Conservation (phyloP, 2,113 vertebrate genomes). For the human (Homo sapiens) region GRCh38 chr5:67494001-67494500, state of each 20-base stretch:
- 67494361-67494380: not conserved
- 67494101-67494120: not conserved
- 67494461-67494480: not conserved
- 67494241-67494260: not conserved
- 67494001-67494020: not conserved
- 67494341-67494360: not conserved
- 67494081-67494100: not conserved
- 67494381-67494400: not conserved
- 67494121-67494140: not conserved
- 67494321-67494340: not conserved
- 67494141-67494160: not conserved
- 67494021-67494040: rapidly evolving
- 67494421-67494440: not conserved
- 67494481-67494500: not conserved
- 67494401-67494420: not conserved
- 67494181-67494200: not conserved
- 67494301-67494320: rapidly evolving
- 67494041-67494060: not conserved
- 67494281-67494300: not conserved
- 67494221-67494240: not conserved
- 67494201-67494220: not conserved
- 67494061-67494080: not conserved
- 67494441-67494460: not conserved
- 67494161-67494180: not conserved
- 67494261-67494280: not conserved